Conservation (phyloP, 2,113 vertebrate species). For the Erythrolamprus reginae region DNA sequence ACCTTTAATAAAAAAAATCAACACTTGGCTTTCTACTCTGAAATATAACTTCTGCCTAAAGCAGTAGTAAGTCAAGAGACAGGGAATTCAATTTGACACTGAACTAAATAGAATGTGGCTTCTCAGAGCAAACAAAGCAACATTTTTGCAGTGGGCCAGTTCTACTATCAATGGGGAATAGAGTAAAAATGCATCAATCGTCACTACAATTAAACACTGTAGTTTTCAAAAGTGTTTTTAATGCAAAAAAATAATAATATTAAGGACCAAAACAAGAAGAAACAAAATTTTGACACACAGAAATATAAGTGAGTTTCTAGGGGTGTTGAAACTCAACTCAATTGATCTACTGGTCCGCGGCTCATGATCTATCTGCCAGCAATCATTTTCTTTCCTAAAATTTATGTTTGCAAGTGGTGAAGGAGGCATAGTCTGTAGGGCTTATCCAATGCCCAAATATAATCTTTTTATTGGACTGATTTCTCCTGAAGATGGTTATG, state of each 20-base stretch:
- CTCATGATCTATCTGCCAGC: background rate
- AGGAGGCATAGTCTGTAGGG: background rate
- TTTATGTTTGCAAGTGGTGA: background rate
- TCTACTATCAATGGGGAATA: conserved; percentile 20
- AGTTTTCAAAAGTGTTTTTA: conserved; percentile 4
- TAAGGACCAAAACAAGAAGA: background rate
- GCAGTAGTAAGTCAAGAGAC: conserved; percentile 50
- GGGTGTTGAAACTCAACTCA: background rate
- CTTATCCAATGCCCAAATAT: background rate
- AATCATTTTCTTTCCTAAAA: background rate
- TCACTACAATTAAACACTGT: conserved; percentile 2
- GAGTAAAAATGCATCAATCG: conserved; percentile 4
- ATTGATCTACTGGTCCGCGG: background rate
- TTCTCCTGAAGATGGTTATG: background rate
- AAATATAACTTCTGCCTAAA: conserved; percentile 56
- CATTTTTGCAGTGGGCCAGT: background rate
- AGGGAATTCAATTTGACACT: conserved; percentile 39
- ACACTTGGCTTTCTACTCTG: conserved; percentile 39
- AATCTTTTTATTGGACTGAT: background rate
- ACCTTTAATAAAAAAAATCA: conserved; percentile 33
- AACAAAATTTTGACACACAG: background rate
- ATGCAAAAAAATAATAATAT: background rate
- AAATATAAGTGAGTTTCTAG: background rate
- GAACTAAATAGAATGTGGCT: conserved; percentile 10
- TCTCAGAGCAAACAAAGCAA: conserved; percentile 18